A percentile compares a stretch with the other conserved stretches of the same genome.
These are phyloP conservation scores for Perccottus glenii DNA, from an alignment of 2,113 vertebrate species.

Conservation along the genomic window DNA sequence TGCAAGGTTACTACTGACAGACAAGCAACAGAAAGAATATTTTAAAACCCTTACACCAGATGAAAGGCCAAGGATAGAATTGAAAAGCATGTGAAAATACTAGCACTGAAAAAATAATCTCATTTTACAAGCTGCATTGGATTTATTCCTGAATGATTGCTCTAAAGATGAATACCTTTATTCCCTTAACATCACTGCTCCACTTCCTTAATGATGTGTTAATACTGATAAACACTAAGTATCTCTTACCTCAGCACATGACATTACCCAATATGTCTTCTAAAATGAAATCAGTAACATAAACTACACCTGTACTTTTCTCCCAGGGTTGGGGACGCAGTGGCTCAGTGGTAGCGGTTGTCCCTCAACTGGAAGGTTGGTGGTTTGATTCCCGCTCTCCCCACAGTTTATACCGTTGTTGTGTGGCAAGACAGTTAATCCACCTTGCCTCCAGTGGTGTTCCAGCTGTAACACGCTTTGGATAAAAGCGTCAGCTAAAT, in stretches of 20 bases:
- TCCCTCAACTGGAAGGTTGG: too few species aligned
- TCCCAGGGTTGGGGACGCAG: too few species aligned
- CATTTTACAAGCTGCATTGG: conserved; percentile 4
- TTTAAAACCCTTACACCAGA: background rate
- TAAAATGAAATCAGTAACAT: conserved; percentile 19
- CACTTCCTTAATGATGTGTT: conserved; percentile 16
- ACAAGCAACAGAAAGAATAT: conserved; percentile 14
- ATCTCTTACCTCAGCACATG: conserved; percentile 2
- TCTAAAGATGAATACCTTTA: conserved; percentile 1
- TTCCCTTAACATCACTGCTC: background rate
- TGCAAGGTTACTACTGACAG: conserved; percentile 13
- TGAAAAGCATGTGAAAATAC: background rate
- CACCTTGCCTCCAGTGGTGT: too few species aligned
- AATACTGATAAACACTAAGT: conserved; percentile 3
- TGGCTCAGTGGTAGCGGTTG: too few species aligned
- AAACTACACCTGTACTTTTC: conserved; percentile 20
- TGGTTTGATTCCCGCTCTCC: too few species aligned
- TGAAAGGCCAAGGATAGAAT: conserved; percentile 7
- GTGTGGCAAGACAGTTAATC: too few species aligned
- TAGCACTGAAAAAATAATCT: background rate
- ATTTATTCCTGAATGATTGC: conserved; percentile 10
- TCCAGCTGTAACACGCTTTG: too few species aligned
- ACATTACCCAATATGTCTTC: background rate
- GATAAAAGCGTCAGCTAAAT: too few species aligned
- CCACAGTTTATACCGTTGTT: too few species aligned